These are phyloP conservation scores for Hemibagrus wyckioides DNA, from an alignment of 2,113 vertebrate species.

Conservation along the genomic window DNA sequence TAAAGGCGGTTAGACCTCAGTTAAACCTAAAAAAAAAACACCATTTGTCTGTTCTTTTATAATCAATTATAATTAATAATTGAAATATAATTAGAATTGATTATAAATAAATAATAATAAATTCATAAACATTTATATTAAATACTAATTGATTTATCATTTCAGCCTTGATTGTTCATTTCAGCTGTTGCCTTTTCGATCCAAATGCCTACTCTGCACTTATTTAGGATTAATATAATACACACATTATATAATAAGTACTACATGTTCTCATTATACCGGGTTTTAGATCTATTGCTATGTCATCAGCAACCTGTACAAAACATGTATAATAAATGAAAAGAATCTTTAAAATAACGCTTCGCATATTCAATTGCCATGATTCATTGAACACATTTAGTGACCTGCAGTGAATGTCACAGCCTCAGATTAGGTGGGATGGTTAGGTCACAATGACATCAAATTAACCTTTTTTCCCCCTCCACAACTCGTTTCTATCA, in stretches of 20 bases:
- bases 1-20: not conserved
- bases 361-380: not conserved
- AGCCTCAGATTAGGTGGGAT: not conserved
- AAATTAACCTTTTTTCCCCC: not conserved
- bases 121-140: not conserved
- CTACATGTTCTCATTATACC: not conserved
- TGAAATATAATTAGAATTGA: not conserved
- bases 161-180: not conserved
- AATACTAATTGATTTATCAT: not conserved
- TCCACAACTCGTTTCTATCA: not conserved
- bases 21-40: no score
- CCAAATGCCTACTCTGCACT: not conserved
- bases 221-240: not conserved
- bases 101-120: not conserved
- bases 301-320: not conserved
- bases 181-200: not conserved
- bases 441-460: not conserved
- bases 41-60: not conserved
- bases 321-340: not conserved
- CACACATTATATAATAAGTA: not conserved
- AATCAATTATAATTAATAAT: not conserved
- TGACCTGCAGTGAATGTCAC: constrained; percentile 23
- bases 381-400: not conserved
- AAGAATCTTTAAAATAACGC: not conserved
- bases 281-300: not conserved